Evolutionary conservation across 1,140 invertebrate species (phyloP), one percentile per base, ranked within the genome.

Genomic region (Drosophila fuyamai): DNA sequence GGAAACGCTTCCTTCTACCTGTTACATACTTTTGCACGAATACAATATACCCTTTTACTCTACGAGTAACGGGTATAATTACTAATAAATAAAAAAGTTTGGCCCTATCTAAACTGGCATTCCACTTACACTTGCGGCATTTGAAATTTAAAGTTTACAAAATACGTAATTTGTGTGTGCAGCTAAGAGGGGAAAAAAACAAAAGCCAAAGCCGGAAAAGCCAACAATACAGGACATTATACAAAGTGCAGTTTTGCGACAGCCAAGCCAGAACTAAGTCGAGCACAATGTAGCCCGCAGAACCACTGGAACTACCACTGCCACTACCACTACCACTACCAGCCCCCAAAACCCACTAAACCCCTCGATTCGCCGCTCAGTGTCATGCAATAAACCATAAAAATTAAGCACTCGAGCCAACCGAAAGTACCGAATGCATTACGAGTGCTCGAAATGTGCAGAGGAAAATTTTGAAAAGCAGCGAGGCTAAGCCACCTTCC

Each of bases 301-400:
- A 29, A 48, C 46, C 47, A 48, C 47, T 48, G 4, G 23, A 23
- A 23, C 23, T 23, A 23, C 23, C 18, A 23, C 18, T 23, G 18
- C 18, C 18, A 1, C 18, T 23, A 23, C 18, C n/a, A n/a, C n/a
- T n/a, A n/a, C 46, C 47, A 48, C 47, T 48, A 10, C 48, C 48
- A 16, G 29, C 29, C 27, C 29, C 27, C 29, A 2, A 51, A 51
- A 29, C 29, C 48, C 48, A 55, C 41, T 50, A 48, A 43, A 14
- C 47, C 48, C 47, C 53, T 47, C 43, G 36, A 47, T 35, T 47
- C 54, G 32, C 72, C 56, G 29, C 72, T 47, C 55, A 70, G 66
- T 76, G 73, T 59, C 73, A 76, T 59, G 76, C 63, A 83, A 83
- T 83, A 83, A 83, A 83, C 80, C 80, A 83, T 83, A 79, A 83